Evolutionary conservation across 2,888 invertebrate genomes (phyloP).

Genomic region (Eupithecia insigniata): DNA sequence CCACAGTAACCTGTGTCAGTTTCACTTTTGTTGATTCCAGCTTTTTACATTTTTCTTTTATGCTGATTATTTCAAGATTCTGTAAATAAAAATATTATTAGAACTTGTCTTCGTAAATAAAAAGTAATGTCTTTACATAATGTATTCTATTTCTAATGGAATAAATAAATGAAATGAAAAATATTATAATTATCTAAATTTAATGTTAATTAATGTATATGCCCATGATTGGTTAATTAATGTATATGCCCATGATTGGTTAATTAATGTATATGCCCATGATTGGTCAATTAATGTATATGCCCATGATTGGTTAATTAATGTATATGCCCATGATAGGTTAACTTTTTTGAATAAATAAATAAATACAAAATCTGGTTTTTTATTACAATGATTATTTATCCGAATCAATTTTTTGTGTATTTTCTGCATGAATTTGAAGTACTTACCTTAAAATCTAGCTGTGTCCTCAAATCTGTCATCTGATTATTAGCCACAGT

Average conservation of each 20-base stretch:
- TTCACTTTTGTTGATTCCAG: slow-evolving; percentile 75
- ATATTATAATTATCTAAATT: too few relatives aligned
- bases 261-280: too few relatives aligned
- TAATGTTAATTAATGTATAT: too few relatives aligned
- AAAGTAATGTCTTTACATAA: too few relatives aligned
- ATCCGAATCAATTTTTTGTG: background rate
- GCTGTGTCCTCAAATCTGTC: slow-evolving; percentile 75
- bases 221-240: too few relatives aligned
- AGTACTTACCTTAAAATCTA: slow-evolving; percentile 82
- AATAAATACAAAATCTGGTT: background rate
- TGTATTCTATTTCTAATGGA: too few relatives aligned
- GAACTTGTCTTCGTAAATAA: background rate
- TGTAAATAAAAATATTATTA: slow-evolving; percentile 45
- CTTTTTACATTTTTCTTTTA: slow-evolving; percentile 81
- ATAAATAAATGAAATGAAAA: too few relatives aligned
- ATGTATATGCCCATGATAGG: too few relatives aligned
- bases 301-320: too few relatives aligned
- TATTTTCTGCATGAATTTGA: background rate
- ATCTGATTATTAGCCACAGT: slow-evolving; percentile 68
- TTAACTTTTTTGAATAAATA: background rate
- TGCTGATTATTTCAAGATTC: slow-evolving; percentile 84
- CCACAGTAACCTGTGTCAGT: slow-evolving; percentile 69
- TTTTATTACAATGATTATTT: background rate
- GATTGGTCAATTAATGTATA: too few relatives aligned
- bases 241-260: too few relatives aligned